phyloP scores from a whole-genome alignment of 2,797 vertebrate genomes.

The Gallinago nigripennis region DNA sequence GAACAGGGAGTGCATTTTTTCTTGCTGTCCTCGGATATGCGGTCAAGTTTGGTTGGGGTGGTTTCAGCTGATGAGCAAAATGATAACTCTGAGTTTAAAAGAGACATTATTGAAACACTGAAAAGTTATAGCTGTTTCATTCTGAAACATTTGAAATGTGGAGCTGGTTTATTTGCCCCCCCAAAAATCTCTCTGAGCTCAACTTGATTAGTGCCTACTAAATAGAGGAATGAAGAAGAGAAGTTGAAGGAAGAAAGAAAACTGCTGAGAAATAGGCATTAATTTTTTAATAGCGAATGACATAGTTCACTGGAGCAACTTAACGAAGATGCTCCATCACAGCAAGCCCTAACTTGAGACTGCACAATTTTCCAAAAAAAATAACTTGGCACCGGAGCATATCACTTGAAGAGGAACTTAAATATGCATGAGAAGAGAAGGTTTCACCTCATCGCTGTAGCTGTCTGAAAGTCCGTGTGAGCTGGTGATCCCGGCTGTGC shows the following conservation, averaged over 20 bases:
- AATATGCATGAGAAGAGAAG: neutral
- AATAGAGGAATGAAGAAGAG: neutral
- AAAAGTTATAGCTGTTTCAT: neutral
- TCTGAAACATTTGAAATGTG: neutral
- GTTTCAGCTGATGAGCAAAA: neutral
- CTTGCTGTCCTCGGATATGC: neutral
- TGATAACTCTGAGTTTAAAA: neutral
- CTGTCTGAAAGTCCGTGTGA: neutral
- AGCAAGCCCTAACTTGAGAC: neutral
- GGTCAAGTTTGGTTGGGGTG: neutral
- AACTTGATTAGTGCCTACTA: neutral
- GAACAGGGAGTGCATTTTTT: neutral
- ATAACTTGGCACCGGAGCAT: neutral
- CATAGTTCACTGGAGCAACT: neutral
- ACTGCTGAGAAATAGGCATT: neutral
- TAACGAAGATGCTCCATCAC: neutral
- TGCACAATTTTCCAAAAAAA: neutral
- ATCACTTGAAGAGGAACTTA: neutral
- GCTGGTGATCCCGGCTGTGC: neutral
- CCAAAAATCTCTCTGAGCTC: neutral
- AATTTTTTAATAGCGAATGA: neutral
- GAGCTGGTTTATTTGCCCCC: neutral
- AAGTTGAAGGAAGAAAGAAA: neutral
- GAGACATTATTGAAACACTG: neutral
- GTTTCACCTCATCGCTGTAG: neutral